phyloP scores from a whole-genome alignment of 2,888 invertebrate species.

The Dendrolimus pini region DNA sequence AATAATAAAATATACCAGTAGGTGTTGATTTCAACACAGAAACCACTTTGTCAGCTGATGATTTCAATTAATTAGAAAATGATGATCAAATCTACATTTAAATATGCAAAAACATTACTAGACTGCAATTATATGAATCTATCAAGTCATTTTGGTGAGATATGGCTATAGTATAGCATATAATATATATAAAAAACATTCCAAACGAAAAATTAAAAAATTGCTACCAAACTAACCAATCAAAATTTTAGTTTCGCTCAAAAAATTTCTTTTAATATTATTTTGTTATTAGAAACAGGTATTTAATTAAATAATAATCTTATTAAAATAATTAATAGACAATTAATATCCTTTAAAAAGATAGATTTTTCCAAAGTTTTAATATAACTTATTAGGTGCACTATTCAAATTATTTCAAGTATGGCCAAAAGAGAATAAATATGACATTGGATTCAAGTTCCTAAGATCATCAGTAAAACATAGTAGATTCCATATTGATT shows the following conservation, averaged over 20 bases:
- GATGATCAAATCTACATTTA: slow-evolving; percentile 1
- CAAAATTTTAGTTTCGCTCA: no score
- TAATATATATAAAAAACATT: neutral
- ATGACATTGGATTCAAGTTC: no score
- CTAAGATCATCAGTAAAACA: neutral
- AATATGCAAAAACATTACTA: neutral
- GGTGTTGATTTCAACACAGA: neutral
- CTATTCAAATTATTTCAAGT: no score
- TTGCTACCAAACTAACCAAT: no score
- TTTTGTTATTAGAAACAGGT: no score
- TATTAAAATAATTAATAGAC: no score
- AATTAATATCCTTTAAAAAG: no score
- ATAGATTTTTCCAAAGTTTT: no score
- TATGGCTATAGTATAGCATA: neutral
- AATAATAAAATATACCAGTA: neutral
- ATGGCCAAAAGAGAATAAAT: no score
- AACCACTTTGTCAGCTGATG: neutral
- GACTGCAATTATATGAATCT: neutral
- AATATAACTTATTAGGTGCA: no score
- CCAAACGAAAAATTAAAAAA: neutral
- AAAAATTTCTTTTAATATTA: no score
- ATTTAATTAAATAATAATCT: no score
- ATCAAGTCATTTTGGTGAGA: neutral
- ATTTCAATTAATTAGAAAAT: neutral
- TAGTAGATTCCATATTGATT: slow-evolving; percentile 19